These are phyloP conservation scores for Lepidotrigona ventralis DNA, from an alignment of 1,140 invertebrate genomes.

Conservation along the genomic window DNA sequence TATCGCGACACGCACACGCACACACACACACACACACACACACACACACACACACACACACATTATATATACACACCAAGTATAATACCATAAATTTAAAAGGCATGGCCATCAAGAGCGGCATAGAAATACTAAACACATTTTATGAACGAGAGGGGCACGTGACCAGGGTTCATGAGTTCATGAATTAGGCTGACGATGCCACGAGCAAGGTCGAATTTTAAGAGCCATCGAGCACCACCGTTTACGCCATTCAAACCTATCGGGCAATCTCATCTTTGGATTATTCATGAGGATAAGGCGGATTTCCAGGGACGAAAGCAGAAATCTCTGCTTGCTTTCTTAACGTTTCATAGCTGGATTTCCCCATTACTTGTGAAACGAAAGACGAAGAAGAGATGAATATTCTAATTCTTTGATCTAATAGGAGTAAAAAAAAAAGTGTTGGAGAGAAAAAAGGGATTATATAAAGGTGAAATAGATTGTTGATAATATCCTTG, in stretches of 20 bases:
- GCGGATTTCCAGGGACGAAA: neutral
- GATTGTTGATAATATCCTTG: no score
- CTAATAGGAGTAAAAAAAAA: neutral
- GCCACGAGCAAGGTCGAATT: constrained; percentile 21
- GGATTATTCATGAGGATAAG: neutral
- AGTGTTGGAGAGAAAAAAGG: neutral
- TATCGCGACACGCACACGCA: no score
- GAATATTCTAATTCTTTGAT: neutral
- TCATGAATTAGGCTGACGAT: constrained; percentile 38
- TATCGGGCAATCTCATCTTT: neutral
- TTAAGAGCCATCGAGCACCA: constrained; percentile 6
- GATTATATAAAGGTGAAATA: neutral
- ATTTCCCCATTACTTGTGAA: neutral
- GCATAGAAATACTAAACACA: constrained; percentile 44
- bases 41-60: neutral
- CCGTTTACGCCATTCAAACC: neutral
- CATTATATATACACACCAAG: neutral
- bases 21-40: no score
- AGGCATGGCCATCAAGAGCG: constrained; percentile 21
- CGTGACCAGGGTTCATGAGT: constrained; percentile 45
- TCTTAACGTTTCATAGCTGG: neutral
- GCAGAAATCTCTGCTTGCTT: neutral
- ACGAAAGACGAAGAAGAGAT: neutral
- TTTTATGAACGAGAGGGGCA: constrained; percentile 47
- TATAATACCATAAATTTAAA: constrained; percentile 39